A percentile compares a stretch with the other conserved stretches of the same genome.
Conservation (phyloP, 2,888 invertebrate genomes). For the Parelbella ahira region DNA sequence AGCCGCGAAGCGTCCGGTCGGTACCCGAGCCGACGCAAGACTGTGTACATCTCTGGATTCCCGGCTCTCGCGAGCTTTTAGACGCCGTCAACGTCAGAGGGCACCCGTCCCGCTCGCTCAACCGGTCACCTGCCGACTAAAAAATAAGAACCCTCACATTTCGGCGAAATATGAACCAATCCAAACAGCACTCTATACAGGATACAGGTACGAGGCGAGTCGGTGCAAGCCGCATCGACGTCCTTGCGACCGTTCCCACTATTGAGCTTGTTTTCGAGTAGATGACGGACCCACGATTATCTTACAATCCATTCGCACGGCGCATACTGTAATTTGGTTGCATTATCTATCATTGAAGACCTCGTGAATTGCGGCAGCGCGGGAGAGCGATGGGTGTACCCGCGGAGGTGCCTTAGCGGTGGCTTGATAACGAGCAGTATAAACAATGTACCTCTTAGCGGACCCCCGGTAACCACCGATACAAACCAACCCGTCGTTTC, state of each 20-base stretch:
- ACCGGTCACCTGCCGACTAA: conserved; percentile 63
- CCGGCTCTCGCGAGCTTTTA: conserved; percentile 59
- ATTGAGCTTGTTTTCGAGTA: conserved; percentile 28
- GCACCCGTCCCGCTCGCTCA: conserved; percentile 63
- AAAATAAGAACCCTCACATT: conserved; percentile 68
- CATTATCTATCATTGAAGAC: conserved; percentile 59
- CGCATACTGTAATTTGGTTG: conserved; percentile 50
- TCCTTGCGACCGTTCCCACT: too few relatives aligned
- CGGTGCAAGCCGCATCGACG: conserved; percentile 7
- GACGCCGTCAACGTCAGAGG: conserved; percentile 33
- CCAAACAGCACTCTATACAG: conserved; percentile 53
- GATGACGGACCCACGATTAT: too few relatives aligned
- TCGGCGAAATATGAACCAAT: conserved; percentile 69
- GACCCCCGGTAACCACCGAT: conserved; percentile 53
- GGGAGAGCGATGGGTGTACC: conserved; percentile 37
- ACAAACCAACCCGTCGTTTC: conserved; percentile 54
- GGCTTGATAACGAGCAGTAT: conserved; percentile 49
- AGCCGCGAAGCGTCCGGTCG: conserved; percentile 52
- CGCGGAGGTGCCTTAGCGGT: conserved; percentile 32
- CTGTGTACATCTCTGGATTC: conserved; percentile 42
- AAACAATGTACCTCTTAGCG: conserved; percentile 66
- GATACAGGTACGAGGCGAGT: conserved; percentile 50
- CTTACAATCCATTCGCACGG: conserved; percentile 51
- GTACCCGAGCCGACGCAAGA: conserved; percentile 63
- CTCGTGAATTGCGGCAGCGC: conserved; percentile 48